Evolutionary conservation across 2,113 vertebrate genomes (phyloP).

Genomic region (Calyptommatus sinebrachiatus): DNA sequence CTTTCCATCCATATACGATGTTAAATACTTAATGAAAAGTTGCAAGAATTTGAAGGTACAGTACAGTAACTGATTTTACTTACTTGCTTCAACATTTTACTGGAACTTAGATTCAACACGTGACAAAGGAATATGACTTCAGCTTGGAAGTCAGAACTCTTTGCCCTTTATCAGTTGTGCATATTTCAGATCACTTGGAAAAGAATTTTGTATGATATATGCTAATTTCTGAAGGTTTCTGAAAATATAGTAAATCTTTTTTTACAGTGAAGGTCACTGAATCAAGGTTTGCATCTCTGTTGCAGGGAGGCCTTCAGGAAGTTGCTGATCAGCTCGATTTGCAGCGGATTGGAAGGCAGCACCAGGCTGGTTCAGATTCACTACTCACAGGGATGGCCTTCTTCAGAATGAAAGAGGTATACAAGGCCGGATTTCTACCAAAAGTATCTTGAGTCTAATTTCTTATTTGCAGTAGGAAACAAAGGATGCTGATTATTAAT

Average conservation of each 20-base stretch:
- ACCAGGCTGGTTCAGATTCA: slow-evolving; percentile 96
- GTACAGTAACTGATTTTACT: not conserved
- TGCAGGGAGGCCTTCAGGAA: slow-evolving; percentile 94
- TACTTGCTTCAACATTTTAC: too few relatives aligned
- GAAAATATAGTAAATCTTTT: slow-evolving; percentile 1
- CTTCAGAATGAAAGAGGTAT: slow-evolving; percentile 98
- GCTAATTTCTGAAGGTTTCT: slow-evolving; percentile 22
- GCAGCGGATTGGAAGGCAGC: slow-evolving; percentile 93
- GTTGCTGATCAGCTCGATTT: slow-evolving; percentile 97
- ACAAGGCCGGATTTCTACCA: not conserved
- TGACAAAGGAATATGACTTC: too few relatives aligned
- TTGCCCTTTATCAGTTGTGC: too few relatives aligned
- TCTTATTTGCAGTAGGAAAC: not conserved
- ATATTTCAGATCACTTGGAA: too few relatives aligned
- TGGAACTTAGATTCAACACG: too few relatives aligned
- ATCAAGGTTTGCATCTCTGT: not conserved
- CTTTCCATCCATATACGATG: slow-evolving; percentile 97
- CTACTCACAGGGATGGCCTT: slow-evolving; percentile 97
- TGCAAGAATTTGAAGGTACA: slow-evolving; percentile 97
- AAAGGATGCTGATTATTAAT: not conserved
- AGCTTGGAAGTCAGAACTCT: too few relatives aligned
- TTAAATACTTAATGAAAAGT: slow-evolving; percentile 98
- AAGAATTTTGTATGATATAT: too few relatives aligned
- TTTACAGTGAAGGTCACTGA: not conserved
- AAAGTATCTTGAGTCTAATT: not conserved